Percentiles rank a stretch among this genome's conserved stretches.
Conservation (phyloP, 92 coral and sea anemone species). For the Porites lobata region DNA sequence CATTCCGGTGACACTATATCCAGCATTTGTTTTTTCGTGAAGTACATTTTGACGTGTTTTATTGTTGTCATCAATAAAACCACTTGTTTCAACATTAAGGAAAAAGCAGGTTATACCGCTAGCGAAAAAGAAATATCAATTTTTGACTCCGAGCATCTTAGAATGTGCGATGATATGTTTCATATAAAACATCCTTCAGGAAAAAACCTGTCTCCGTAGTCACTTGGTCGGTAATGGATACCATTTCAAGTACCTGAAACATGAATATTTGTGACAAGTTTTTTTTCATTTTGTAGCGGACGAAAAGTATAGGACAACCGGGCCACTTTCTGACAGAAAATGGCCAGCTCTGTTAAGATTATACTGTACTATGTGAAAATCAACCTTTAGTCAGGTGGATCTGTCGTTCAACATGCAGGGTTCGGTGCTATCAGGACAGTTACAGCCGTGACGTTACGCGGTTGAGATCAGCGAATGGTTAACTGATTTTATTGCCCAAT, state of each 20-base stretch:
- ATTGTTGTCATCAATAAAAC: too few relatives aligned
- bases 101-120: neutral
- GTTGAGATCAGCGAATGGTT: neutral
- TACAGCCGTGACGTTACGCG: neutral
- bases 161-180: neutral
- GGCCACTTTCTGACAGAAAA: too few relatives aligned
- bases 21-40: neutral
- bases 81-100: neutral
- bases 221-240: neutral
- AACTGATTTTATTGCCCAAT: too few relatives aligned
- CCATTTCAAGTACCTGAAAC: conserved; percentile 1
- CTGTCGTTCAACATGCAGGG: too few relatives aligned
- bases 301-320: too few relatives aligned
- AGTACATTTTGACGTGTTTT: neutral
- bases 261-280: too few relatives aligned
- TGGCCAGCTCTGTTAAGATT: too few relatives aligned
- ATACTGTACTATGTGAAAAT: too few relatives aligned
- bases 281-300: too few relatives aligned
- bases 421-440: neutral
- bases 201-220: neutral
- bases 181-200: conserved; percentile 16
- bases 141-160: neutral
- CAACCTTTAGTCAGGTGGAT: too few relatives aligned
- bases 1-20: conserved; percentile 3
- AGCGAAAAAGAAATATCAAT: neutral